Evolutionary conservation across 2,797 vertebrate genomes (phyloP).

Genomic region (Dendrocincla tyrannina): DNA sequence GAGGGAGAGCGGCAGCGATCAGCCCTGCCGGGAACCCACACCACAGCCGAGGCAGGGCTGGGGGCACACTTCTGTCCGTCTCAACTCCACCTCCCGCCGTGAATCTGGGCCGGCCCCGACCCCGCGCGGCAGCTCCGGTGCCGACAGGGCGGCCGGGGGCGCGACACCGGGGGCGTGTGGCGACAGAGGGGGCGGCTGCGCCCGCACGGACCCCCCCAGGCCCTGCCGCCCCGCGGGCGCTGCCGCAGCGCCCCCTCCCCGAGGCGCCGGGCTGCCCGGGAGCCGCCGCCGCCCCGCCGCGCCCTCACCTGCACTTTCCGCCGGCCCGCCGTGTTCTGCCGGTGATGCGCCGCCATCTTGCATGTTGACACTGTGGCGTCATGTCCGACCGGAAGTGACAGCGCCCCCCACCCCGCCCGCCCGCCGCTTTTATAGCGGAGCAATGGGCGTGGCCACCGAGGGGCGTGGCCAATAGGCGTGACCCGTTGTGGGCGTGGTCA

Average conservation of each 20-base stretch:
- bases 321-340: constrained; percentile 97
- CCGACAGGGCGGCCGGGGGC: background rate
- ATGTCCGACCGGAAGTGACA: constrained; percentile 81
- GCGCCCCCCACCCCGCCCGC: fast-evolving
- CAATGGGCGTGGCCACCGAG: background rate
- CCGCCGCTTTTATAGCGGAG: background rate
- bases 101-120: too few species aligned
- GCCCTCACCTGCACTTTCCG: constrained; percentile 95
- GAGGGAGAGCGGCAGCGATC: background rate
- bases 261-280: background rate
- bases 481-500: background rate
- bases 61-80: background rate
- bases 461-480: too few species aligned
- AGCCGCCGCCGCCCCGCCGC: background rate
- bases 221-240: background rate
- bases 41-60: background rate
- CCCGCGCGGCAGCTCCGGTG: background rate
- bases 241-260: background rate
- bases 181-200: background rate
- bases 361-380: constrained; percentile 94
- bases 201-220: background rate
- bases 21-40: background rate
- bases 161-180: fast-evolving
- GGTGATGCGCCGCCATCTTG: constrained; percentile 99
- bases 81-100: background rate